These are phyloP conservation scores for Hippoglossus stenolepis DNA, from an alignment of 2,113 vertebrate species.

Conservation along the genomic window DNA sequence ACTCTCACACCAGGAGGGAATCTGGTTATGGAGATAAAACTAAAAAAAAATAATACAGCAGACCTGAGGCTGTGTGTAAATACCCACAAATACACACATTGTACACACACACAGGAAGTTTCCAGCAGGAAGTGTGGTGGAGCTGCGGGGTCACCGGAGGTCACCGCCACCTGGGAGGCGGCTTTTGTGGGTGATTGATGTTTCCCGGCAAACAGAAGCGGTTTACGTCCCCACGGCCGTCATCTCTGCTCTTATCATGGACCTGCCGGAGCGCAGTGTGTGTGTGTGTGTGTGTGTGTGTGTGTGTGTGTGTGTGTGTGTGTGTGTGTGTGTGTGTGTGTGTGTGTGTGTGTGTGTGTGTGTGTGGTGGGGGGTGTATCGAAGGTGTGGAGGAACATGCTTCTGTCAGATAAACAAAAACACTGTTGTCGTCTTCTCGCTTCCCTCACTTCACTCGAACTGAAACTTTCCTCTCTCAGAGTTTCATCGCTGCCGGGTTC, in stretches of 20 bases:
- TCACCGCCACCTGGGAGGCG: conserved; percentile 51
- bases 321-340: no score
- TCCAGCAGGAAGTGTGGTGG: conserved; percentile 16
- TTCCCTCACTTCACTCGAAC: not conserved
- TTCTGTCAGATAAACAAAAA: conserved; percentile 32
- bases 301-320: not conserved
- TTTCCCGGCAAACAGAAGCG: conserved; percentile 55
- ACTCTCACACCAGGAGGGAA: no score
- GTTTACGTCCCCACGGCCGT: conserved; percentile 47
- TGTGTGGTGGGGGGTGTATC: not conserved
- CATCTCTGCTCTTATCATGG: conserved; percentile 57
- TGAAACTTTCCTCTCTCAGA: not conserved
- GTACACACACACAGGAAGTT: conserved; percentile 32
- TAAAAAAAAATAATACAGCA: not conserved
- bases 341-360: conserved; percentile 3
- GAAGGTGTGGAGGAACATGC: not conserved
- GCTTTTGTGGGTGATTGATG: conserved; percentile 50
- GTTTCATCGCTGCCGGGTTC: not conserved
- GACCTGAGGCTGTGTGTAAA: no score
- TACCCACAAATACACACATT: not conserved
- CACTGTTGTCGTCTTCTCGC: not conserved
- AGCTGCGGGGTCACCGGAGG: conserved; percentile 37
- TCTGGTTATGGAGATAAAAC: no score
- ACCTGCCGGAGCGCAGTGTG: conserved; percentile 17
- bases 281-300: conserved; percentile 6